These are phyloP conservation scores for Parthenolecanium corni DNA, from an alignment of 2,888 invertebrate genomes.

Conservation along the genomic window DNA sequence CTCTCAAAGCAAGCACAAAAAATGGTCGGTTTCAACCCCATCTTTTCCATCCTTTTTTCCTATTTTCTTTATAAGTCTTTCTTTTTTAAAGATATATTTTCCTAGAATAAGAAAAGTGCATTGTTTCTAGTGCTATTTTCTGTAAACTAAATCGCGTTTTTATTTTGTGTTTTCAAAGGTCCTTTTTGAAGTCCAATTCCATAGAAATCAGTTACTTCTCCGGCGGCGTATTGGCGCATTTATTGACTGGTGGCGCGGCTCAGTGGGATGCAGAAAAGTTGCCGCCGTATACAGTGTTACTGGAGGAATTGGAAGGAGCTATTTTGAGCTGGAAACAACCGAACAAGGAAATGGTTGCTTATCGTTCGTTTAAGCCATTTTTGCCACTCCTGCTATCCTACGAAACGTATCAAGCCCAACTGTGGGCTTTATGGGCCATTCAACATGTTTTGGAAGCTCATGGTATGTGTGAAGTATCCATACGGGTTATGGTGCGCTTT, in stretches of 20 bases:
- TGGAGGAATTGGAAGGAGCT: constrained; percentile 43
- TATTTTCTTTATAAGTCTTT: no score
- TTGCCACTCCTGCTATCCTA: constrained; percentile 50
- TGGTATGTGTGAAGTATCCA: constrained; percentile 42
- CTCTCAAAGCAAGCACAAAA: no score
- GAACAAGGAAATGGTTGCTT: constrained; percentile 63
- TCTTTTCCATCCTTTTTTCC: no score
- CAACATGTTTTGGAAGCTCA: constrained; percentile 65
- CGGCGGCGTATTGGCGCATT: constrained; percentile 88
- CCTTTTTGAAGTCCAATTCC: constrained; percentile 48
- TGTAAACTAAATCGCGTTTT: no score
- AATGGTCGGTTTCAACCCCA: no score
- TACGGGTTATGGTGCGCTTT: not conserved
- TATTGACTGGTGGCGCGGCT: constrained; percentile 77
- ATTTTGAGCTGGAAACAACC: constrained; percentile 50
- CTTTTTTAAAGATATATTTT: no score
- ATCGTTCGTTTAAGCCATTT: constrained; percentile 58
- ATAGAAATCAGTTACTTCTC: constrained; percentile 89
- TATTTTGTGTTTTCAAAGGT: constrained; percentile 31
- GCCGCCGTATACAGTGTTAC: constrained; percentile 44
- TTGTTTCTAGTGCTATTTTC: no score
- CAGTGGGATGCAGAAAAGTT: constrained; percentile 49
- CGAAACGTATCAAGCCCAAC: constrained; percentile 52
- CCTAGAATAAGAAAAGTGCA: no score
- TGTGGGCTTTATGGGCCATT: constrained; percentile 71